Evolutionary conservation across 2,888 invertebrate genomes (phyloP).

Genomic region (Andrena trimmerana): DNA sequence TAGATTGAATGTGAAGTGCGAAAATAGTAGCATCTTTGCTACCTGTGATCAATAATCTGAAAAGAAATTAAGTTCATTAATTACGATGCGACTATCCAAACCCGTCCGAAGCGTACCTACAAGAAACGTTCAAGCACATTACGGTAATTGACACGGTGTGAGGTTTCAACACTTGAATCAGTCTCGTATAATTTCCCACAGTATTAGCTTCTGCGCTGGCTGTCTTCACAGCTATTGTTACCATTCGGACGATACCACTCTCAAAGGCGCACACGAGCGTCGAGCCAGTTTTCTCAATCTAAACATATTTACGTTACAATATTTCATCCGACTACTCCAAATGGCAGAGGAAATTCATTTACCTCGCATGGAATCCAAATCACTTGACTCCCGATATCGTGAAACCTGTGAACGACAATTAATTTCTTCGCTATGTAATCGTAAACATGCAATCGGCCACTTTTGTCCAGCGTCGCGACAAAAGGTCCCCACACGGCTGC

Average conservation of each 20-base stretch:
- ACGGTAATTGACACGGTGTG: constrained; percentile 88
- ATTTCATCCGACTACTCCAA: constrained; percentile 9
- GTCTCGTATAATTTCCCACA: constrained; percentile 67
- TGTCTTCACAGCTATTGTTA: constrained; percentile 72
- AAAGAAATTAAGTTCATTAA: constrained; percentile 33
- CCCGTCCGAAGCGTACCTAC: constrained; percentile 68
- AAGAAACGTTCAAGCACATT: constrained; percentile 87
- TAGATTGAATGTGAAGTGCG: constrained; percentile 86
- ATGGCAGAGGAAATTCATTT: constrained; percentile 44
- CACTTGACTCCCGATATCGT: constrained; percentile 86
- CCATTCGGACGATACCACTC: constrained; percentile 90
- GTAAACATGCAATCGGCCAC: constrained; percentile 91
- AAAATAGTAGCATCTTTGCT: constrained; percentile 90
- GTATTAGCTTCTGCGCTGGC: constrained; percentile 44
- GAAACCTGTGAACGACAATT: constrained; percentile 88
- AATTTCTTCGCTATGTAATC: constrained; percentile 88
- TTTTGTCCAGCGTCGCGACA: constrained; percentile 90
- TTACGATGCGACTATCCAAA: constrained; percentile 8
- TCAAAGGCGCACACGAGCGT: constrained; percentile 90
- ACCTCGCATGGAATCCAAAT: constrained; percentile 91
- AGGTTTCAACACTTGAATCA: constrained; percentile 87
- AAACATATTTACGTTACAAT: constrained; percentile 17
- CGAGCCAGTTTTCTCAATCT: constrained; percentile 89
- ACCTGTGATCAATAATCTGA: constrained; percentile 88
- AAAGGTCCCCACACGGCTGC: constrained; percentile 90